These are phyloP conservation scores for Atractosteus spatula DNA, from an alignment of 2,113 vertebrate species.

Conservation along the genomic window DNA sequence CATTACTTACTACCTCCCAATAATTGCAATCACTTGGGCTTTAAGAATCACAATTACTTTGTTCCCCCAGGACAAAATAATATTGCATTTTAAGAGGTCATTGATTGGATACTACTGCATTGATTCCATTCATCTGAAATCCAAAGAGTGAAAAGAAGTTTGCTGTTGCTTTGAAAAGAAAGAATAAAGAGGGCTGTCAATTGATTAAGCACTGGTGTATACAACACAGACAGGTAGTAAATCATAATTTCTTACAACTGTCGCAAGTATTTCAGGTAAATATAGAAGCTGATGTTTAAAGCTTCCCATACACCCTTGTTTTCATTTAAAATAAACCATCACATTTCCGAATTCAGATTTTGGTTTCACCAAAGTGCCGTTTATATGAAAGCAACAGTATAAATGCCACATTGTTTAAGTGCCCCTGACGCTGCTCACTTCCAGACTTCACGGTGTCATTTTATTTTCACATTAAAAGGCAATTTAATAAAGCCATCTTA, in stretches of 20 bases:
- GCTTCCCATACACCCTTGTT: neutral
- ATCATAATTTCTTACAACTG: too few relatives aligned
- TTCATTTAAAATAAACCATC: neutral
- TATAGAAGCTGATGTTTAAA: neutral
- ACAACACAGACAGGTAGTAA: too few relatives aligned
- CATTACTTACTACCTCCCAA: too few relatives aligned
- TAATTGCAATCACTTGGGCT: too few relatives aligned
- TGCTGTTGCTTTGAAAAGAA: too few relatives aligned
- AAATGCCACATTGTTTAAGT: constrained; percentile 41
- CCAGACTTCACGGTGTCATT: constrained; percentile 15
- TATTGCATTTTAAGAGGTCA: too few relatives aligned
- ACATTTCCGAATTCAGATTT: constrained; percentile 36
- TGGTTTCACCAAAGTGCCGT: constrained; percentile 32
- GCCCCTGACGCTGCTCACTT: constrained; percentile 29
- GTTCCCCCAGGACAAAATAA: neutral
- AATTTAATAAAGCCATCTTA: constrained; percentile 38
- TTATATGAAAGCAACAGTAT: constrained; percentile 32
- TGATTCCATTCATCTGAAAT: too few relatives aligned
- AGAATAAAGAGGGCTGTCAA: too few relatives aligned
- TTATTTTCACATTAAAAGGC: constrained; percentile 28
- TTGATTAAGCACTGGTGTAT: too few relatives aligned
- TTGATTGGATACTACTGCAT: too few relatives aligned
- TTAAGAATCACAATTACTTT: too few relatives aligned
- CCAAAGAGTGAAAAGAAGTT: too few relatives aligned
- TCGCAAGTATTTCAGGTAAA: neutral